phyloP scores from a whole-genome alignment of 1,140 invertebrate species.

The Caenorhabditis briggsae region DNA sequence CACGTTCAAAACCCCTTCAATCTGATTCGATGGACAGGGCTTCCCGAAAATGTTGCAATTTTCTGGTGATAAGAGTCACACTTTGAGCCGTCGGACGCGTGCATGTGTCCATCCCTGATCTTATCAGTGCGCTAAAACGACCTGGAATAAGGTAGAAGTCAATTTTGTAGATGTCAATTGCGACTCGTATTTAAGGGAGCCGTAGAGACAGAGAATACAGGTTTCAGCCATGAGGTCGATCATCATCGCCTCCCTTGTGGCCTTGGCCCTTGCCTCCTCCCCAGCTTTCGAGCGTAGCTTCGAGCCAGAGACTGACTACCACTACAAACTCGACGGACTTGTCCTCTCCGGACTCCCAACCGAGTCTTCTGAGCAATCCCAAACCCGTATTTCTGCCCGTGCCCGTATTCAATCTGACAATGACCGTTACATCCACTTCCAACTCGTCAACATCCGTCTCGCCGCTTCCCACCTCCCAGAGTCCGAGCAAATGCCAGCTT shows the following conservation, averaged over 20 bases:
- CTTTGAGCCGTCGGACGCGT: not conserved
- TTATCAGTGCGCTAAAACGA: constrained; percentile 46
- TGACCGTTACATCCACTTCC: constrained; percentile 23
- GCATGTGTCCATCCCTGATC: constrained; percentile 12
- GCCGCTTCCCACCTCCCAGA: constrained; percentile 58
- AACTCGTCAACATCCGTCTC: constrained; percentile 51
- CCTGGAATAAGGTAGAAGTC: not conserved
- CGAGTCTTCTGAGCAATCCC: constrained; percentile 5
- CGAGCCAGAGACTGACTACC: constrained; percentile 53
- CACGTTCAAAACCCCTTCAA: constrained; percentile 27
- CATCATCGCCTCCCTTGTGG: constrained; percentile 48
- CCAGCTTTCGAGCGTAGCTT: constrained; percentile 45
- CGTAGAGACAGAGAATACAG: not conserved
- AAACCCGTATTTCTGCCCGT: constrained; percentile 51
- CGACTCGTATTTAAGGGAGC: not conserved
- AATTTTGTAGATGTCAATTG: constrained; percentile 33
- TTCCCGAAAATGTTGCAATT: constrained; percentile 37
- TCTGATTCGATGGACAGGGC: constrained; percentile 41
- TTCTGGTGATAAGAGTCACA: constrained; percentile 5
- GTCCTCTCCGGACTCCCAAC: constrained; percentile 57
- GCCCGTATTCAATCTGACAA: constrained; percentile 46
- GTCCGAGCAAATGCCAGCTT: constrained; percentile 40
- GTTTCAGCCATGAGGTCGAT: constrained; percentile 57
- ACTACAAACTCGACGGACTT: constrained; percentile 52
- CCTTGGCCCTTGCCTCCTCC: constrained; percentile 56